Evolutionary conservation across 2,113 vertebrate genomes (phyloP).

Genomic region (Hemibagrus wyckioides): DNA sequence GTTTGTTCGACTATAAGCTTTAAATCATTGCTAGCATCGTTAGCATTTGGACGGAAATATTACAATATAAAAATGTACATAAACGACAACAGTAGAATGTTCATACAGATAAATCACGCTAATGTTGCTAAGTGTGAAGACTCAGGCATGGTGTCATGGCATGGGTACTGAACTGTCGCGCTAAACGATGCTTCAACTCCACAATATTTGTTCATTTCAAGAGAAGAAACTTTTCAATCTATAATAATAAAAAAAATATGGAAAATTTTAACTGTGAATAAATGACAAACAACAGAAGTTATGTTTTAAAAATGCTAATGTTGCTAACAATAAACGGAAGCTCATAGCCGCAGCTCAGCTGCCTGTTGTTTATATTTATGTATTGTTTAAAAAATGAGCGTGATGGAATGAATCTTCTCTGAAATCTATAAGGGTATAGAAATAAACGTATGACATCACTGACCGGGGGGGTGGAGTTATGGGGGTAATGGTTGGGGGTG

Average conservation of each 20-base stretch:
- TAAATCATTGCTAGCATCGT: not conserved
- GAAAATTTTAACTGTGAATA: not conserved
- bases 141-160: not conserved
- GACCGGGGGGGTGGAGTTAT: too few relatives aligned
- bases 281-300: not conserved
- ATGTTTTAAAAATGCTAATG: constrained; percentile 12
- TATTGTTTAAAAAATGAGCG: not conserved
- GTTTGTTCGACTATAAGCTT: not conserved
- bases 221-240: not conserved
- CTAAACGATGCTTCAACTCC: not conserved
- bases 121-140: constrained; percentile 1
- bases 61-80: not conserved
- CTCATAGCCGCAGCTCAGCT: not conserved
- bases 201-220: not conserved
- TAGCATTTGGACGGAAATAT: not conserved
- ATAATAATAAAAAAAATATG: not conserved
- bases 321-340: not conserved
- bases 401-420: too few relatives aligned
- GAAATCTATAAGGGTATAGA: not conserved
- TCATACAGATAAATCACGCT: not conserved
- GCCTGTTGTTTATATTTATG: not conserved
- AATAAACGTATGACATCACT: not conserved
- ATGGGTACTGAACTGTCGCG: not conserved
- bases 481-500: too few relatives aligned
- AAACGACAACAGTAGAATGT: not conserved